Base-by-base conservation (phyloP, 2,888 invertebrate genomes). In the Gymnocheta viridis region DNA sequence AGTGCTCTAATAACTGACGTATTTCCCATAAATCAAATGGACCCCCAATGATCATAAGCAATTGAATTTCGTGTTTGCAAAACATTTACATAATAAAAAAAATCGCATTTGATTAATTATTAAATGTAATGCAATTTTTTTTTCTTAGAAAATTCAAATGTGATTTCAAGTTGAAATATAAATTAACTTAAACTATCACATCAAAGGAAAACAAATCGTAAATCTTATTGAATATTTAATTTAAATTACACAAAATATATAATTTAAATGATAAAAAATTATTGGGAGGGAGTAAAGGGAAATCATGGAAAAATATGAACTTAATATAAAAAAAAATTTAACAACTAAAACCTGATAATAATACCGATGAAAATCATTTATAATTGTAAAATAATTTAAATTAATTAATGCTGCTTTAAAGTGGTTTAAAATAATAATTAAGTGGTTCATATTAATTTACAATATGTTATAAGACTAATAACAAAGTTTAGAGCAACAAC, bases 371-470 rank as follows among this genome's bases (percentile, higher is more conserved):
- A 80, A 83, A 70, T 62, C 51, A 62, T 72, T 77, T 70, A 41
- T 47, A 56, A 77, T 80, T 80, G 72, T 38, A 60, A 72, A 83
- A 54, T 76, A 80, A 49, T 77, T 81, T 35, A 72, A 77, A 84
- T 77, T 80, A 67, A 80, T 84, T 80, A 56, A 35, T 54, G 35
- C 29, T 44, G 38, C 62, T 64, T 81, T 41, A 58, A 35, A 51
- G 47, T 54, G 47, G n/a, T 64, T 49, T 3, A 51, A 76, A 67
- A 49, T 49, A 44, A 3, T 32, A 78, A 47, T 67, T 67, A 77
- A 77, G 66, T 41, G 19, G 54, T 67, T 72, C 22, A 32, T 66
- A 49, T 32, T 70, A 54, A 70, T 69, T 38, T 27, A 12, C 10
- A 74, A 54, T 49, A 27, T 58, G 24, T 32, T 56, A 44, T 44